phyloP scores from a whole-genome alignment of 1,140 invertebrate genomes.

The Argopecten irradians region DNA sequence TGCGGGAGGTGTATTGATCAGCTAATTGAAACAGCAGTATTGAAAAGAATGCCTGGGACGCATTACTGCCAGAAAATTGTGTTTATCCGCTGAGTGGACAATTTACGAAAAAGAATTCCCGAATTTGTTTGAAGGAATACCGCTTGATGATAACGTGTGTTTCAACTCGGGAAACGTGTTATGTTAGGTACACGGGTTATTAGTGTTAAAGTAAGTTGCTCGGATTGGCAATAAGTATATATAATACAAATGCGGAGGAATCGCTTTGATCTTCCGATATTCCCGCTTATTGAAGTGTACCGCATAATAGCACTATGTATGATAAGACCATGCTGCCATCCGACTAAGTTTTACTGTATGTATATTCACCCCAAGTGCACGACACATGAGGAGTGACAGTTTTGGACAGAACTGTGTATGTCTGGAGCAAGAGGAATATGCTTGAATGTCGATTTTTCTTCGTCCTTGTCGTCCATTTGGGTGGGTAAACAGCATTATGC shows the following conservation, averaged over 20 bases:
- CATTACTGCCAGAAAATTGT: slow-evolving; percentile 67
- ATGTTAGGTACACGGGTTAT: slow-evolving; percentile 35
- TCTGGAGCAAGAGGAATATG: slow-evolving; percentile 38
- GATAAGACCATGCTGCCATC: slow-evolving; percentile 75
- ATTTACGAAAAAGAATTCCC: slow-evolving; percentile 70
- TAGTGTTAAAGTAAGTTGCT: background rate
- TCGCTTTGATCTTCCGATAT: slow-evolving; percentile 69
- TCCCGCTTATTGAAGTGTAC: slow-evolving; percentile 76
- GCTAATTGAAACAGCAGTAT: slow-evolving; percentile 74
- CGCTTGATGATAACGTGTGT: slow-evolving; percentile 55
- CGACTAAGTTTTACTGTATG: slow-evolving; percentile 66
- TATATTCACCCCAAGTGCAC: slow-evolving; percentile 58
- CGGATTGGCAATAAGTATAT: slow-evolving; percentile 21
- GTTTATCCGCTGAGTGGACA: slow-evolving; percentile 69
- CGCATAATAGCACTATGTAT: slow-evolving; percentile 72
- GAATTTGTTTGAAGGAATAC: slow-evolving; percentile 61
- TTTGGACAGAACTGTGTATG: slow-evolving; percentile 27
- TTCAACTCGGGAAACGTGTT: slow-evolving; percentile 46
- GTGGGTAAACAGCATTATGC: slow-evolving; percentile 65
- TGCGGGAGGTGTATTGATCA: slow-evolving; percentile 48
- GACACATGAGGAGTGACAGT: slow-evolving; percentile 67
- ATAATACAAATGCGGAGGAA: slow-evolving; percentile 66
- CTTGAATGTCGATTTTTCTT: slow-evolving; percentile 43
- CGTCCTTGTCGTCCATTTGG: slow-evolving; percentile 52
- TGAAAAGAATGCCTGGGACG: slow-evolving; percentile 74